Evolutionary conservation across 2,113 vertebrate genomes (phyloP).

Genomic region (Podiceps cristatus): DNA sequence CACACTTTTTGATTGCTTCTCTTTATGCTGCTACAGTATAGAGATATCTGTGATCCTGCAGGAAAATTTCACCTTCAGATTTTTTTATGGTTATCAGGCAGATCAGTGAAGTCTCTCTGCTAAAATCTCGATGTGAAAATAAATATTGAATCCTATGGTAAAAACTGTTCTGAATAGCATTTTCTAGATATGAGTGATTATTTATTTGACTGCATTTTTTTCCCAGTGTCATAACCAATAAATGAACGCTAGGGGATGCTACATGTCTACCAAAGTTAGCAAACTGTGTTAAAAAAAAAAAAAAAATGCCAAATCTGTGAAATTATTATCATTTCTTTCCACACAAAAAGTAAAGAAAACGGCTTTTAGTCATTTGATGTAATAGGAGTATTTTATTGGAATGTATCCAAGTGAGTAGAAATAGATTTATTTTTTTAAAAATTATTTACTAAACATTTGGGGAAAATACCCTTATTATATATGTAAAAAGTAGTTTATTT

Average conservation of each 20-base stretch:
- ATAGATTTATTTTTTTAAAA: background rate
- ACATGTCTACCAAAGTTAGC: background rate
- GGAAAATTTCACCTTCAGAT: background rate
- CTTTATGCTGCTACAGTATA: background rate
- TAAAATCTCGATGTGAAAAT: background rate
- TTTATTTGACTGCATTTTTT: background rate
- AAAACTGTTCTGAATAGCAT: background rate
- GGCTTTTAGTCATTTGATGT: background rate
- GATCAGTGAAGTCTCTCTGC: background rate
- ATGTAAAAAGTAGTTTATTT: background rate
- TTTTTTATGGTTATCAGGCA: background rate
- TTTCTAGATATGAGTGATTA: background rate
- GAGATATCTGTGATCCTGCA: background rate
- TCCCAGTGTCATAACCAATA: fast-evolving
- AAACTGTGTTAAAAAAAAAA: fast-evolving
- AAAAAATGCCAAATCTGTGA: background rate
- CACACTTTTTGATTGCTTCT: background rate
- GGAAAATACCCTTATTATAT: background rate
- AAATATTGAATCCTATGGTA: background rate
- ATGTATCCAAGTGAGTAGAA: background rate
- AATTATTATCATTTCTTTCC: background rate
- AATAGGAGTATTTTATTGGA: background rate
- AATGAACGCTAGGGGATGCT: constrained; percentile 36
- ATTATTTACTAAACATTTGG: background rate
- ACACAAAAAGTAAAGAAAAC: background rate